Evolutionary conservation across 2,888 invertebrate species (phyloP), one percentile per base, ranked within the genome.

Genomic region (Busseola fusca): DNA sequence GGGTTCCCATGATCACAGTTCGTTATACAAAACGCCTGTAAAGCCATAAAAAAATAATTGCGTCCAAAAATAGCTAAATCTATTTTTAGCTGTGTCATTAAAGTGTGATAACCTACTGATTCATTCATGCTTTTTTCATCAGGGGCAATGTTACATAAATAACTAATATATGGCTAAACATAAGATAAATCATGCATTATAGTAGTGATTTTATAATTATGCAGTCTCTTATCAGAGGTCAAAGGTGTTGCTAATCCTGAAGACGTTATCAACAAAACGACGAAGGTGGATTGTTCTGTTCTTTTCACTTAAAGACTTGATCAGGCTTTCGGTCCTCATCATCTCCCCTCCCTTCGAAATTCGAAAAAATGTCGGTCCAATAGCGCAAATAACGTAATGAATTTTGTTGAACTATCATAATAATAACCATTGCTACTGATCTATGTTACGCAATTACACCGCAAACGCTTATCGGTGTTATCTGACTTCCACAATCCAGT

Each of bases 71-170:
- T 76, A 45, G 42, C 40, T 0, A 21, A 50, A 1, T 27, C 27
- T 73, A 73, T 76, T 59, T 59, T 76, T 52, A 52, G 7, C 18
- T 0, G 18, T n/a, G 3, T 21, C 21, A 21, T 34, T 14, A 50
- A 25, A 16, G 0, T 16, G 9, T 68, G 42, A n/a, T 75, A 25
- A 74, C 21, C 30, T n/a, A 34, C 21, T 42, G 66, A 52, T 58
- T 76, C 48, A 76, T 67, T 18, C 2, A 42, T n/a, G 14, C 34
- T 58, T 52, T 40, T 52, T 54, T n/a, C 21, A 48, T 2, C 12
- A 7, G 7, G 16, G 27, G 3, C 45, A n/a, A n/a, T 68, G 52
- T 69, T 59, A 76, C 50, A 45, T 76, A 73, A 73, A 52, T 69
- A 59, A 69, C 70, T 48, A 45, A 69, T 74, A 45, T 52, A 59